phyloP scores from a whole-genome alignment of 2,888 invertebrate species.

The Boloria euphrosyne region DNA sequence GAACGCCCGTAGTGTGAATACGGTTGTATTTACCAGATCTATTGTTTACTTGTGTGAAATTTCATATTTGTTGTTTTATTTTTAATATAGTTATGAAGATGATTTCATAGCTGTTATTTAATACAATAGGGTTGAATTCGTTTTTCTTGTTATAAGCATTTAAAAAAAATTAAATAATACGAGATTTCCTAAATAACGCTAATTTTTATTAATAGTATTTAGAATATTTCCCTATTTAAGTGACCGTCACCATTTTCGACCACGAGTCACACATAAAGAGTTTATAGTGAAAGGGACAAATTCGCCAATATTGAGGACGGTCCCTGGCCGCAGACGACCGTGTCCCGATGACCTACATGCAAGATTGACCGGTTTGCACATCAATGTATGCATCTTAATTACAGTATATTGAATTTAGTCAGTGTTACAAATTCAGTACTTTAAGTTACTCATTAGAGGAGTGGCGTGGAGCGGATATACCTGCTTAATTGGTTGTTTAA shows the following conservation, averaged over 20 bases:
- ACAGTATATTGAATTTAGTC: neutral
- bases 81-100: no score
- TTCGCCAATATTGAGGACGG: slow-evolving; percentile 36
- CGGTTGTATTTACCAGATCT: neutral
- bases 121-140: no score
- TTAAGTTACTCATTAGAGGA: no score
- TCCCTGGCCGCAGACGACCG: slow-evolving; percentile 46
- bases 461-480: no score
- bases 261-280: slow-evolving; percentile 24
- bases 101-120: no score
- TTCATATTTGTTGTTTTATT: neutral
- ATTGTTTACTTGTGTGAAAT: neutral
- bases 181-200: no score
- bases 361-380: slow-evolving; percentile 58
- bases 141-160: no score
- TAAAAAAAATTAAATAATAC: no score
- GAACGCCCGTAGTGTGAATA: slow-evolving; percentile 1
- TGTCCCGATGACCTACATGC: slow-evolving; percentile 64
- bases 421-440: no score
- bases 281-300: slow-evolving; percentile 36
- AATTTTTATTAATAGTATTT: no score
- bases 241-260: neutral
- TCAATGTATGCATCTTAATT: slow-evolving; percentile 40
- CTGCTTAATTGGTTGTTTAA: no score
- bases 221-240: no score